Evolutionary conservation across 1,140 invertebrate species (phyloP), one percentile per base, ranked within the genome.

Genomic region (Augochlora pura): DNA sequence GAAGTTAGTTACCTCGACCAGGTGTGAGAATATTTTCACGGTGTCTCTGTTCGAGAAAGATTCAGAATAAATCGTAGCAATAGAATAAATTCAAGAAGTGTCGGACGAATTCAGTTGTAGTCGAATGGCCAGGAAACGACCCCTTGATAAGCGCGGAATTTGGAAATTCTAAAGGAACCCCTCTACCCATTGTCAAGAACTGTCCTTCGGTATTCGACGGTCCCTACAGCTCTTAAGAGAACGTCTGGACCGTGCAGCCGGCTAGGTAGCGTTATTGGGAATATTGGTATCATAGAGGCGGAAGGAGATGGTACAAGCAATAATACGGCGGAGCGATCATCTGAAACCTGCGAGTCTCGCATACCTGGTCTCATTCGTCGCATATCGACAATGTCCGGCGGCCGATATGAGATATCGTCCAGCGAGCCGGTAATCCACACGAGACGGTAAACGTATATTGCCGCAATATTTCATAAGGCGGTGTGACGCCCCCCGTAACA

Each of bases 321-420:
- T 91, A 91, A 88, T 91, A 91, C 88, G 71, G 86, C 68, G 80
- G 82, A 82, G 77, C 86, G 88, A 90, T 89, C 85, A 89, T 90
- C 90, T 88, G 86, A 87, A 87, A 85, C 82, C 77, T 72, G 87
- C 90, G 86, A 88, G 91, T 90, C 87, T 84, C 80, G 90, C 90
- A 88, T 91, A 88, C 87, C 88, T 79, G 80, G 81, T 87, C 88
- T 92, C 92, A 93, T 93, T 93, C 92, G 88, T 93, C 90, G 92
- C 91, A 93, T 93, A 92, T 93, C 92, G 91, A 91, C 88, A 88
- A 90, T 90, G 91, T 91, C 90, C 90, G 81, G 88, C 84, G 82
- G 67, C 87, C 89, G 90, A 93, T 93, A 93, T 93, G 92, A 93
- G 92, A 92, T 92, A 92, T 92, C 90, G 89, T 81, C 85, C 83